phyloP scores from a whole-genome alignment of 2,797 vertebrate species.

The Taenioides sp. region DNA sequence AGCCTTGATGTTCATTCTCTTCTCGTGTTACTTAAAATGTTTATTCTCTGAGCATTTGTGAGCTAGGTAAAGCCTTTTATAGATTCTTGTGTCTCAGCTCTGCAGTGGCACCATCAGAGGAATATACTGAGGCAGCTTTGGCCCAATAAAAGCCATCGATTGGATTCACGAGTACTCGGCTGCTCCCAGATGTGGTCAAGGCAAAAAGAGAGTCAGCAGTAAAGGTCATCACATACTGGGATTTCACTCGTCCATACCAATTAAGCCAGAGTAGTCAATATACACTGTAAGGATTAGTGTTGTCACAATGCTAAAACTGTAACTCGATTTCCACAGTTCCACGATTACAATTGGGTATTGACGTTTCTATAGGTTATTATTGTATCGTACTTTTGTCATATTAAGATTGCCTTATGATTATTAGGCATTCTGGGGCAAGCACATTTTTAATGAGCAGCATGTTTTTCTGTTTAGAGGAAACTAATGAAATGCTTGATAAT shows the following conservation, averaged over 20 bases:
- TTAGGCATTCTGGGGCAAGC: too few relatives aligned
- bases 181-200: not conserved
- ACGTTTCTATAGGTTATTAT: too few relatives aligned
- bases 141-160: conserved; percentile 33
- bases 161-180: conserved; percentile 35
- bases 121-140: conserved; percentile 6
- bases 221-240: conserved; percentile 5
- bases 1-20: conserved; percentile 3
- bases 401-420: too few relatives aligned
- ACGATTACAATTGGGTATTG: too few relatives aligned
- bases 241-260: conserved; percentile 7
- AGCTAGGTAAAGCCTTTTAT: conserved; percentile 2
- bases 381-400: too few relatives aligned
- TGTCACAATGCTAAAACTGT: not conserved
- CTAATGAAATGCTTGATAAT: too few relatives aligned
- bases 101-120: conserved; percentile 25
- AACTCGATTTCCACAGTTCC: too few relatives aligned
- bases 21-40: conserved; percentile 7
- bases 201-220: conserved; percentile 26
- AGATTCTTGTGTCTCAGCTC: conserved; percentile 3
- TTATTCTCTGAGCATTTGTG: conserved; percentile 6
- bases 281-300: not conserved
- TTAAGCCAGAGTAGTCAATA: not conserved
- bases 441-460: too few relatives aligned
- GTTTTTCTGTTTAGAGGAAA: too few relatives aligned